These are phyloP conservation scores for Urophycis tenuis DNA, from an alignment of 2,797 vertebrate genomes.

Conservation along the genomic window DNA sequence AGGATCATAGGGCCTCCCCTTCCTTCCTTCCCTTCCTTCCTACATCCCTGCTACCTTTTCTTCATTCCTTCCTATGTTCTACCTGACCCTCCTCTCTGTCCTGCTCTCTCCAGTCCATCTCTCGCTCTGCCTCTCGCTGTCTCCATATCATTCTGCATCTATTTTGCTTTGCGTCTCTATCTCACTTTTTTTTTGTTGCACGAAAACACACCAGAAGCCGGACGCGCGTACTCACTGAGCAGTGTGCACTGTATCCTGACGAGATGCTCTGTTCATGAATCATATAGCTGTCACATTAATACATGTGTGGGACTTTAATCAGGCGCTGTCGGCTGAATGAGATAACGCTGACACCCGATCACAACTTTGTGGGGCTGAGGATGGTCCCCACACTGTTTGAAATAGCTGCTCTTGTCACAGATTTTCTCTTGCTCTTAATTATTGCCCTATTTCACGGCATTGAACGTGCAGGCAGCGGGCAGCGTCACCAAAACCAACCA, in stretches of 20 bases:
- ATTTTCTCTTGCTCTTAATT: not conserved
- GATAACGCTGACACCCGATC: not conserved
- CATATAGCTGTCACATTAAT: not conserved
- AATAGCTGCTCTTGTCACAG: not conserved
- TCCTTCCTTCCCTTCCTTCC: too few species aligned
- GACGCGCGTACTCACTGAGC: not conserved
- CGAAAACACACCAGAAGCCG: not conserved
- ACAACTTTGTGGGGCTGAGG: not conserved
- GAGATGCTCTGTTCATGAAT: not conserved
- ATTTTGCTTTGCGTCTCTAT: too few species aligned
- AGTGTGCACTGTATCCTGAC: not conserved
- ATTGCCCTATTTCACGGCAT: not conserved
- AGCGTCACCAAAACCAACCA: not conserved
- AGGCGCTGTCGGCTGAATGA: not conserved
- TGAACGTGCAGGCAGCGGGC: not conserved
- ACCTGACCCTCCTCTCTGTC: not conserved
- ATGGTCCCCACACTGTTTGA: not conserved
- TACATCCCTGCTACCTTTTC: too few species aligned
- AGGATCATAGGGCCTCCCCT: too few species aligned
- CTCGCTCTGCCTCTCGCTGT: not conserved
- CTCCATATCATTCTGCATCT: not conserved
- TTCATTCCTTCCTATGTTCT: not conserved
- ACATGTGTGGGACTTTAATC: not conserved
- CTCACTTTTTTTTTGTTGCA: too few species aligned
- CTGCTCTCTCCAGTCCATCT: not conserved